phyloP scores from a whole-genome alignment of 2,113 vertebrate genomes.

The Cacatua alba region DNA sequence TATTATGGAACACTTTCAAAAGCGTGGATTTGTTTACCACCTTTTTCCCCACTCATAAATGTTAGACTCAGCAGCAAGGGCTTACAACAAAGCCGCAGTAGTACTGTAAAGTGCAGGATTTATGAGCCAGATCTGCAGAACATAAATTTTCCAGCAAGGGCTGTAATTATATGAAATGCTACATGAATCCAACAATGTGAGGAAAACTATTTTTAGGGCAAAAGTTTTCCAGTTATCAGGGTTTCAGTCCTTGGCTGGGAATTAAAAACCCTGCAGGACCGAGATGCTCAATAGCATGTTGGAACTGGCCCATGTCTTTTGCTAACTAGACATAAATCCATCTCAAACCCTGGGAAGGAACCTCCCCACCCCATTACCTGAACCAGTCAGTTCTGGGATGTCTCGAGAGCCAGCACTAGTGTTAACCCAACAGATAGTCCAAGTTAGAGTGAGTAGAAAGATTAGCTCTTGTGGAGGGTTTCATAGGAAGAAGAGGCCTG shows the following conservation, averaged over 20 bases:
- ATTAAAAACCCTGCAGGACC: background rate
- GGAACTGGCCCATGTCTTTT: background rate
- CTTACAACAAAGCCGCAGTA: background rate
- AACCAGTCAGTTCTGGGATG: background rate
- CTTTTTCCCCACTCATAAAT: slow-evolving; percentile 18
- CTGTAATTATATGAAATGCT: slow-evolving; percentile 37
- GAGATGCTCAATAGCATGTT: background rate
- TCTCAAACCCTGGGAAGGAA: background rate
- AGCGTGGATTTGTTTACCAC: slow-evolving; percentile 30
- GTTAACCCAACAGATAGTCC: background rate
- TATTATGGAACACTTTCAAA: background rate
- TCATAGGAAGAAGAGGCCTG: background rate
- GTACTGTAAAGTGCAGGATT: slow-evolving; percentile 21
- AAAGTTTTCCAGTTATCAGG: background rate
- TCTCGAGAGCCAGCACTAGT: background rate
- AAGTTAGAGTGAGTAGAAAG: background rate
- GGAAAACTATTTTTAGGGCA: slow-evolving; percentile 18
- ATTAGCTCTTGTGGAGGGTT: background rate
- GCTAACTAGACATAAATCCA: background rate
- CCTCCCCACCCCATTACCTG: background rate
- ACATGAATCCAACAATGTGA: background rate
- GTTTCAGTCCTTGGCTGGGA: background rate
- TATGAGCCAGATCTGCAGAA: slow-evolving; percentile 21
- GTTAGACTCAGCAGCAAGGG: background rate
- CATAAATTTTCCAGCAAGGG: slow-evolving; percentile 25